Percentiles rank a stretch among this genome's conserved stretches.
These are phyloP conservation scores for Diachasma alloeum DNA, from an alignment of 1,140 invertebrate species.

Conservation along the genomic window DNA sequence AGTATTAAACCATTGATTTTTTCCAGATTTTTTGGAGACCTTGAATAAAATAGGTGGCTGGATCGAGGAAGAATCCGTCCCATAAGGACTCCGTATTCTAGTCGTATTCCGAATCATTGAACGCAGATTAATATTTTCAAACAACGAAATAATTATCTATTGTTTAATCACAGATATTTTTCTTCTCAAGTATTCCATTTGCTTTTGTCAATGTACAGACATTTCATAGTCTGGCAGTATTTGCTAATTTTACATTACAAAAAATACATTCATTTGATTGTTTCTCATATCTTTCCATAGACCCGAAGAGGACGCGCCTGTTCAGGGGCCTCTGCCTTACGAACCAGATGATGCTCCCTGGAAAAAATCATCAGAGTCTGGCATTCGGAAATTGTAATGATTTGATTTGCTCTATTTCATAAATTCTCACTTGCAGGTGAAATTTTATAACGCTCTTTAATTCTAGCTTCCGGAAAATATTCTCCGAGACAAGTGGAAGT, in stretches of 20 bases:
- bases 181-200: neutral
- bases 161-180: neutral
- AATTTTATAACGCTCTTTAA: slow-evolving; percentile 22
- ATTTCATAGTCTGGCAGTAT: neutral
- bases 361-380: slow-evolving; percentile 83
- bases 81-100: no score
- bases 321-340: slow-evolving; percentile 93
- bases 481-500: slow-evolving; percentile 71
- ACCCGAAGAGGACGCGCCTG: slow-evolving; percentile 77
- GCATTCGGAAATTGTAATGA: slow-evolving; percentile 93
- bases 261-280: neutral
- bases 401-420: neutral
- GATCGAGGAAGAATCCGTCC: no score
- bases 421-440: neutral
- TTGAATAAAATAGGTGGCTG: no score
- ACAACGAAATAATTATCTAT: no score
- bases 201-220: neutral
- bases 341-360: slow-evolving; percentile 96
- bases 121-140: no score
- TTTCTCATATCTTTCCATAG: slow-evolving; percentile 47
- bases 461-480: slow-evolving; percentile 75
- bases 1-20: no score
- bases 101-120: no score
- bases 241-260: neutral
- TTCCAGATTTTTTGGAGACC: no score